Evolutionary conservation across 2,797 vertebrate genomes (phyloP), one percentile per base, ranked within the genome.

Genomic region (Pseudomugil tenellus): DNA sequence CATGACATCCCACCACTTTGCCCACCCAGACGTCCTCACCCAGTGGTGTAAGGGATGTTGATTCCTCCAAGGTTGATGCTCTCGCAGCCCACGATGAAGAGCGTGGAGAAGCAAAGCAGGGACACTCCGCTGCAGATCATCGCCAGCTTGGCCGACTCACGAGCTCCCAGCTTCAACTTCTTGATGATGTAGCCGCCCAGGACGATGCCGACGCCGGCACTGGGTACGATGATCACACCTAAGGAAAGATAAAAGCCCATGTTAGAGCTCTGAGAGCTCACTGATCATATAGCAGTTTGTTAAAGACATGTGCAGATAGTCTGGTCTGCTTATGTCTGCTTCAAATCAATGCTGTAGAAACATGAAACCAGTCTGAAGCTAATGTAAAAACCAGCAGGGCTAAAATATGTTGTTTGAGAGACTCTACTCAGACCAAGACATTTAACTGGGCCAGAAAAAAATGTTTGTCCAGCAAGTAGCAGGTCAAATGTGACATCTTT

Each of bases 41-140:
- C 97, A 2, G 96, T 98, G 12, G 98, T 99, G 73, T 99, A 99
- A 17, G 98, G 98, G 89, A 99, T 99, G 91, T 99, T 99, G 89
- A 99, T 99, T 43, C 98, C 98, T n/a, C 97, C 98, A 14, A 99
- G 94, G 87, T 99, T 99, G 91, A 99, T 99, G 92, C 96, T 99
- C 84, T 99, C 98, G 74, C 97, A 99, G 91, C 98, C 98, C 73
- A 98, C 97, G 71, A 99, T 99, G 91, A 99, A 99, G 29, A 99
- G 95, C 0, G 98, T 99, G 67, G 98, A 99, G 92, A 99, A 99
- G 86, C 97, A 99, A 81, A 99, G 93, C 77, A 99, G 92, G 21
- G 97, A 99, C 12, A 99, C 98, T 0, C 97, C 97, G 37, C 97
- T 97, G 94, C 97, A 99, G 94, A 99, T 99, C 97, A 99, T 99